Evolutionary conservation across 2,113 vertebrate species (phyloP), one percentile per base, ranked within the genome.

Genomic region (Emydura subglobosa): DNA sequence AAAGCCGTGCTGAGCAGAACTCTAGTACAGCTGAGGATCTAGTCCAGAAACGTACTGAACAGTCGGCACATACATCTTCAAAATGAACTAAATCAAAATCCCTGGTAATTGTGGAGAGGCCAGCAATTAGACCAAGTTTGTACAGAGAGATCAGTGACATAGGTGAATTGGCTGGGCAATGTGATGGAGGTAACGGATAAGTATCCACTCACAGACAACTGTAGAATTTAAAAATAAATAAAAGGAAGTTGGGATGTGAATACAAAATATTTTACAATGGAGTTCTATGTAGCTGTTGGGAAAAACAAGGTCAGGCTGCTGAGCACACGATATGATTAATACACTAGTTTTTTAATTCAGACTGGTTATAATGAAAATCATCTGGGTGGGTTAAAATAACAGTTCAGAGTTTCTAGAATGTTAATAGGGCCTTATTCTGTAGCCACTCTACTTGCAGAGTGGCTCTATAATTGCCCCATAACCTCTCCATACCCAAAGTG

Each of bases 281-380:
- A 50, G 93, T 92, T 94, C 76, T 0, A 0, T 59, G 92, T 90
- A 80, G 65, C 83, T 80, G 57, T 19, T 55, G 88, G 85, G 74
- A 90, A 89, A 82, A 90, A 89, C 94, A 55, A 5, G 57, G 65
- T 83, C 92, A 91, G 93, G 83, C 84, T 89, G 55, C 49, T 95
- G 86, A 86, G 42, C 51, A 92, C 83, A 78, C 93, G 29, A 84
- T 80, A 53, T 81, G 86, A 94, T 96, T 97, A 86, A 57, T 92
- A 53, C 29, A 10, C 59, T 85, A 82, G 86, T 80, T 91, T 96
- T 92, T 57, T 16, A 83, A 86, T 53, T 91, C 85, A 29, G 87
- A 81, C 68, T 8, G 5, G 10, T 82, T 87, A 84, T 90, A 83
- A 95, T 95, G 94, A 95, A 91, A 96, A 93, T 95, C 91, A 91